Base-by-base conservation (phyloP, 2,113 vertebrate genomes). In the Xenus cinereus region DNA sequence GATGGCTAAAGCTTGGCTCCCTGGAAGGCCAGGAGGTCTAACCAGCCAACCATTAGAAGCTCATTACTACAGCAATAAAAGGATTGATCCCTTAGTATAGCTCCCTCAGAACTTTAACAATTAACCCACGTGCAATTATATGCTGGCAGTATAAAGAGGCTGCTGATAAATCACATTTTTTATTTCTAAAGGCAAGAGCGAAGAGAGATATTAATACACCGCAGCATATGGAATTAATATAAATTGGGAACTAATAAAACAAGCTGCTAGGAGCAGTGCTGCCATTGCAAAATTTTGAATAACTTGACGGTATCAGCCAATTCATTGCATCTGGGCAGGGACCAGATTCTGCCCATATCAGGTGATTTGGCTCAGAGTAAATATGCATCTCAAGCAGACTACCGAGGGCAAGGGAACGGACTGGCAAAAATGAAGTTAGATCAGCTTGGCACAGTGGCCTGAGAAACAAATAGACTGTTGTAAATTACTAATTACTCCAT, bases 41-140 rank as follows among this genome's bases (percentile, higher is more conserved):
- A 57, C 85, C 87, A 94, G 60, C 66, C 90, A 97, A 74, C 92
- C 95, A 93, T 97, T 96, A 98, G 95, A 97, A 98, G 92, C 94
- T 96, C 96, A 97, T 98, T 98, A 98, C 78, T 92, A 45, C 56
- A 95, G 53, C 91, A 96, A 84, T 96, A 92, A 96, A 98, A 89
- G 54, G 62, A 98, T 95, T 97, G 96, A 97, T 97, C 81, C 74
- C 56, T 93, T 86, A 88, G 84, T 96, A 91, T 94, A 97, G 66
- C 54, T 95, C 74, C 68, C 60, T 93, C 71, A 89, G 96, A 96
- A 87, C 84, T 97, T 95, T 96, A 93, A 95, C 95, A 97, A 96
- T 97, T 97, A 98, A 97, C 85, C 93, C 74, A 77, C 4, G 11
- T 96, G 84, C 87, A 96, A 97, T 97, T 97, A 97, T 95, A 93